Evolutionary conservation across 2,113 vertebrate genomes (phyloP).

Genomic region (Sylvia atricapilla): DNA sequence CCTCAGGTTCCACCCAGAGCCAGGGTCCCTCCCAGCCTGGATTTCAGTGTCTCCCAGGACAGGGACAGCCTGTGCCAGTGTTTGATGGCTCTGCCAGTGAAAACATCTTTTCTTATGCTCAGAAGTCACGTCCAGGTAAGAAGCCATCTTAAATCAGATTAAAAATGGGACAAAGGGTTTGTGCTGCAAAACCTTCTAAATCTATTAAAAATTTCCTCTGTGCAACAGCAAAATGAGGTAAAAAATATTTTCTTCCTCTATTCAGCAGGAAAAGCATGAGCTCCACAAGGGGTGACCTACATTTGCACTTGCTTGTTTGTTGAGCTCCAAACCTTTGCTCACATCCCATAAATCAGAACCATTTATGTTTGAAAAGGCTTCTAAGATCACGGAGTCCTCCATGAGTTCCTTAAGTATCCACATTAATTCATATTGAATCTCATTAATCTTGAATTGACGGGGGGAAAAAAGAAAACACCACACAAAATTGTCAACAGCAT

Average conservation of each 20-base stretch:
- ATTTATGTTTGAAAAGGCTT: background rate
- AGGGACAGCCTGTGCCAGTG: background rate
- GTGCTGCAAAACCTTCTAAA: background rate
- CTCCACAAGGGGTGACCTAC: background rate
- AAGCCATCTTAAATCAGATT: background rate
- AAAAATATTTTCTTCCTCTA: background rate
- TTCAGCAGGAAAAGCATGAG: background rate
- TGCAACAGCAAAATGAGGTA: background rate
- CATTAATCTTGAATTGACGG: background rate
- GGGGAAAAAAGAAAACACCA: accelerated
- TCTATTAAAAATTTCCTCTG: background rate
- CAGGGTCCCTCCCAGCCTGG: background rate
- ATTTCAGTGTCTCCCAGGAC: background rate
- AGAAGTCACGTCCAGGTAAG: background rate
- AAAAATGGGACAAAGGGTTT: background rate
- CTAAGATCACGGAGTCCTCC: background rate
- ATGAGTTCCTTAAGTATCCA: background rate
- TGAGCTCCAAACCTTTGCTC: background rate
- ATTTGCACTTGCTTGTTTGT: background rate
- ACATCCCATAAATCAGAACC: background rate
- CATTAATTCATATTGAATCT: background rate
- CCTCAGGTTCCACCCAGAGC: background rate
- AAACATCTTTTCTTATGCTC: background rate
- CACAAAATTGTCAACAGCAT: background rate
- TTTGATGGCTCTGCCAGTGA: background rate